Conservation (phyloP, 1,140 invertebrate species). For the Octopus bimaculoides region DNA sequence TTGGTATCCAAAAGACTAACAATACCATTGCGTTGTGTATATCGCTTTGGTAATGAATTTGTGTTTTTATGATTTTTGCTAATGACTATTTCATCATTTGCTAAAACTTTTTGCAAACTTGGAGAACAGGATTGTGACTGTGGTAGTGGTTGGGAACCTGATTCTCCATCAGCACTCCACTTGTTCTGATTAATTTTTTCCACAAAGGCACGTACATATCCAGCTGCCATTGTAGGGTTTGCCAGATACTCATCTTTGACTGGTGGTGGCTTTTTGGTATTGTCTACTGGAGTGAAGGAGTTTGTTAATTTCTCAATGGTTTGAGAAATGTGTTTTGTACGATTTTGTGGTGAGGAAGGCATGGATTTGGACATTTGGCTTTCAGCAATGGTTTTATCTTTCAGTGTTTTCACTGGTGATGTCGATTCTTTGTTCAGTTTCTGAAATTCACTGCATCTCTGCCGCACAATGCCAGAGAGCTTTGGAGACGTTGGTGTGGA, state of each 20-base stretch:
- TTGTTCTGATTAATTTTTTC: slow-evolving; percentile 32
- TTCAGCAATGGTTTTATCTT: slow-evolving; percentile 1
- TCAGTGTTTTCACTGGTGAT: not conserved
- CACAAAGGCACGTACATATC: slow-evolving; percentile 40
- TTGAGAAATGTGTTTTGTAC: slow-evolving; percentile 5
- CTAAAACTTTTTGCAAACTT: not conserved
- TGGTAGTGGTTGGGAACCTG: not conserved
- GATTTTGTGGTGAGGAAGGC: slow-evolving; percentile 12
- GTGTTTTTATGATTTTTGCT: slow-evolving; percentile 3
- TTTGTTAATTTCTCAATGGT: slow-evolving; percentile 12
- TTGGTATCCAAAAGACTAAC: slow-evolving; percentile 16
- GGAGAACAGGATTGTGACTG: slow-evolving; percentile 13
- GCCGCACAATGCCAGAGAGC: slow-evolving; percentile 27
- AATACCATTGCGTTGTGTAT: slow-evolving; percentile 1
- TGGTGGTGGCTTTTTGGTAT: slow-evolving; percentile 22
- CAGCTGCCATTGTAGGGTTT: slow-evolving; percentile 34
- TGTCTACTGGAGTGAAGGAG: slow-evolving; percentile 17
- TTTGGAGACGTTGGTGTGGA: slow-evolving; percentile 30
- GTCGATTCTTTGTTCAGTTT: slow-evolving; percentile 13
- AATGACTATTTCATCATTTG: not conserved
- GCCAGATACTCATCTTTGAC: slow-evolving; percentile 31
- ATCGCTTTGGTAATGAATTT: slow-evolving; percentile 11
- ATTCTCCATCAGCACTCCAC: slow-evolving; percentile 14
- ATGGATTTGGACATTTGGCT: slow-evolving; percentile 5
- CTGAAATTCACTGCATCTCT: slow-evolving; percentile 27